Conservation (phyloP, 1,140 invertebrate species). For the Zaprionus capensis region DNA sequence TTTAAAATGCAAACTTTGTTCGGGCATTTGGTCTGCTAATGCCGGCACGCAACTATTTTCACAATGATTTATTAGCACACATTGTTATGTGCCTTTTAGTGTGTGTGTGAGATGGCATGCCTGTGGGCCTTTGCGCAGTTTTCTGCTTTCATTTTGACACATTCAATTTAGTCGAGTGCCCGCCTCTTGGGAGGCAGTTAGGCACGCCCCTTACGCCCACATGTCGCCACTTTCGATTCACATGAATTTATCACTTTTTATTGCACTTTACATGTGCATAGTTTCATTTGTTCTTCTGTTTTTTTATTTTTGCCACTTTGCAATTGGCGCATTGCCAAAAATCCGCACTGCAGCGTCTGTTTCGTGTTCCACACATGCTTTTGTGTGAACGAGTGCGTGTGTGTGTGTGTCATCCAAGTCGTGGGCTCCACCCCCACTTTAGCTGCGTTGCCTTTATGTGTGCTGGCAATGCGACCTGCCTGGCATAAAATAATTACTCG, state of each 20-base stretch:
- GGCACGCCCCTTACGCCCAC: conserved; percentile 26
- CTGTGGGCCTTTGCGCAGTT: conserved; percentile 20
- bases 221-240: conserved; percentile 60
- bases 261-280: conserved; percentile 35
- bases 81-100: neutral
- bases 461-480: conserved; percentile 4
- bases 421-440: neutral
- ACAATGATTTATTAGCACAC: conserved; percentile 67
- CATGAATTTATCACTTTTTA: conserved; percentile 59
- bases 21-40: conserved; percentile 59
- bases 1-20: conserved; percentile 63
- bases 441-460: conserved; percentile 18
- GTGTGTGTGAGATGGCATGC: neutral
- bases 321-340: conserved; percentile 37
- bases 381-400: neutral
- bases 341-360: conserved; percentile 29
- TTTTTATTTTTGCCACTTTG: conserved; percentile 1
- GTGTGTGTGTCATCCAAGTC: conserved; percentile 9
- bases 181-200: conserved; percentile 14
- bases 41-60: conserved; percentile 72
- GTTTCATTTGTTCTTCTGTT: conserved; percentile 14
- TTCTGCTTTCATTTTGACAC: conserved; percentile 57
- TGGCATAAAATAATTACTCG: conserved; percentile 43
- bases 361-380: conserved; percentile 23
- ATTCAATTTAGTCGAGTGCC: conserved; percentile 65